A percentile compares a stretch with the other conserved stretches of the same genome.
phyloP scores from a whole-genome alignment of 1,140 invertebrate genomes.

The Himalopsyche phryganea region DNA sequence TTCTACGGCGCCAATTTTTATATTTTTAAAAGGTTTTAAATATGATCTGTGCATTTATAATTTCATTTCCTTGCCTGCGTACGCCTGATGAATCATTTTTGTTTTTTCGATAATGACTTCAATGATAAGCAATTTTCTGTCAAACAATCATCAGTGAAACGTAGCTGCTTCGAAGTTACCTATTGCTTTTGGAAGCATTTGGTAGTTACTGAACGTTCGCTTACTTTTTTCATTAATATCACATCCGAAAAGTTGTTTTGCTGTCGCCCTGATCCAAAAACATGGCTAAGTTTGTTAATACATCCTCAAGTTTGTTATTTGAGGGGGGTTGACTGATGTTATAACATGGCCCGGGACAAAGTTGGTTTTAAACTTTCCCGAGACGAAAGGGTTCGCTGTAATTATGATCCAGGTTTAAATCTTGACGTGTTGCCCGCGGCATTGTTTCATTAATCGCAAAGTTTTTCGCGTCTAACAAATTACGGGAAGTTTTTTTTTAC shows the following conservation, averaged over 20 bases:
- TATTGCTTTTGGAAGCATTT: no score
- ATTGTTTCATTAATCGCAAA: conserved; percentile 35
- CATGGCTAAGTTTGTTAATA: not conserved
- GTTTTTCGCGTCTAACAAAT: conserved; percentile 34
- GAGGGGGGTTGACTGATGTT: conserved; percentile 25
- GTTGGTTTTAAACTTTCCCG: conserved; percentile 17
- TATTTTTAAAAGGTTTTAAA: no score
- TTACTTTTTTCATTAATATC: not conserved
- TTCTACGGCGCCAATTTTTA: no score
- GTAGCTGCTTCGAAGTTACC: no score
- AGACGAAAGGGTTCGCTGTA: conserved; percentile 28
- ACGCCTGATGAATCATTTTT: no score
- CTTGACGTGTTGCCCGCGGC: conserved; percentile 34
- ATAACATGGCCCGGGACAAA: conserved; percentile 12
- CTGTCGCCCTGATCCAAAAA: not conserved
- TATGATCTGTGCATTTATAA: no score
- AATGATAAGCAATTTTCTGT: no score
- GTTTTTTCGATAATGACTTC: no score
- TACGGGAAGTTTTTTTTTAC: conserved; percentile 29
- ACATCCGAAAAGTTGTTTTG: conserved; percentile 1
- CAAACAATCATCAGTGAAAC: no score
- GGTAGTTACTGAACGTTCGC: no score
- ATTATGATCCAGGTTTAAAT: conserved; percentile 36
- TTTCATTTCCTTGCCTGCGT: no score
- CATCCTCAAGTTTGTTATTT: not conserved